Base-by-base conservation (phyloP, 2,797 vertebrate species). In the Typhlichthys eigenmanni region DNA sequence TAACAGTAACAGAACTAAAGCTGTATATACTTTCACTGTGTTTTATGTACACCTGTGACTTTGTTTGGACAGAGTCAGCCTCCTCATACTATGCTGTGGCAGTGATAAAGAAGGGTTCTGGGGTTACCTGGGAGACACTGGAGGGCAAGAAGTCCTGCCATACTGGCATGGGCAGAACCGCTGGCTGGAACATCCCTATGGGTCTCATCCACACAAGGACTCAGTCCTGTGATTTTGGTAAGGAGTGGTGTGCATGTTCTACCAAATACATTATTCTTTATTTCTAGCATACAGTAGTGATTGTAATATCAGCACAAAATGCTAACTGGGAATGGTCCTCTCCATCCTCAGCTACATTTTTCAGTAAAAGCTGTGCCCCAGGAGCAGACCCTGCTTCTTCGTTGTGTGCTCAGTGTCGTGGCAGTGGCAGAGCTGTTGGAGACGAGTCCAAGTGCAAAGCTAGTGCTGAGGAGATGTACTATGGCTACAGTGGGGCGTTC, bases 151-250 rank as follows among this genome's bases (percentile, higher is more conserved):
- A 68, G 78, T 96, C 95, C 0, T 98, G 97, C 81, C 96, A 98
- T 84, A 98, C 95, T 0, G 96, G 88, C 0, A 2, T 96, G 0
- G 93, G 83, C 55, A 93, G 93, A 62, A 96, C 93, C 0, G 96
- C 95, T 5, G 97, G 97, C 72, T 98, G 96, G 96, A 96, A 95
- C 80, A 70, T 98, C 19, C 96, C 96, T 55, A 91, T 97, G 89
- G 93, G 95, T 12, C 75, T 76, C 16, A 87, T 97, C 59, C 76
- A 90, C 78, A 74, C 76, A 2, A 2, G 1, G 0, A 93, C 69
- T 0, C 2, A 58, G 0, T 81, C 80, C 77, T 98, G 96, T 79
- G 74, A 91, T 63, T 94, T 96, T 0, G 76, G 95, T 98, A 71
- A 93, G 94, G 85, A 43, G 17, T 3, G 17, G 10, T 43, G 29